Conservation (phyloP, 2,113 vertebrate species). For the Scartelaos histophorus region DNA sequence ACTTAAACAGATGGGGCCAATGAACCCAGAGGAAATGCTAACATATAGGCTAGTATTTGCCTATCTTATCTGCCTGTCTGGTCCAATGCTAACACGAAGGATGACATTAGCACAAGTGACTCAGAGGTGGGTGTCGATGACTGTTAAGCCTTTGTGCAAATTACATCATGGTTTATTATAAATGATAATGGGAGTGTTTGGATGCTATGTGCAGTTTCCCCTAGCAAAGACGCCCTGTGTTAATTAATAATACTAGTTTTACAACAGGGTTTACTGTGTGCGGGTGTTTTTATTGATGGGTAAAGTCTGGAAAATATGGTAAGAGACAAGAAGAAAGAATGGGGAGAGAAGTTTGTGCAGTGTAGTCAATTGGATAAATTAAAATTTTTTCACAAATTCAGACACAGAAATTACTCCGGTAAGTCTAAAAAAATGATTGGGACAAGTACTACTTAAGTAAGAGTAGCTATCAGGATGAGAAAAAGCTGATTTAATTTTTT, state of each 20-base stretch:
- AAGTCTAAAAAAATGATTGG: too few species aligned
- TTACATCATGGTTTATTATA: background rate
- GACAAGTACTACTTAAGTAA: too few species aligned
- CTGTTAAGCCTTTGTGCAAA: too few species aligned
- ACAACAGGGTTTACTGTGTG: background rate
- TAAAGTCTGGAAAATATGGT: too few species aligned
- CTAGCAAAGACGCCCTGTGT: background rate
- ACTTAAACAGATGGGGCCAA: background rate
- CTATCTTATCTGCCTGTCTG: background rate
- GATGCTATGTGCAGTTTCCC: background rate
- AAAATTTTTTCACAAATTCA: too few species aligned
- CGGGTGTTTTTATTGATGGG: background rate
- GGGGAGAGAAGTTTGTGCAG: too few species aligned
- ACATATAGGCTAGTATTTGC: background rate
- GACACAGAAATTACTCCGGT: too few species aligned
- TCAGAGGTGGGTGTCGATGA: slow-evolving; percentile 18
- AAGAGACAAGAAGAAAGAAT: too few species aligned
- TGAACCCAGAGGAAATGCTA: too few species aligned
- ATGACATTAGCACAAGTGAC: slow-evolving; percentile 24
- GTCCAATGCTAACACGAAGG: slow-evolving; percentile 2
- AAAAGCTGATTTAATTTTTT: too few species aligned
- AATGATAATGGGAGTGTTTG: background rate
- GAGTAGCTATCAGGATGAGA: too few species aligned
- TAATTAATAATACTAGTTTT: background rate
- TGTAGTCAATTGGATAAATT: too few species aligned